Base-by-base conservation (phyloP, 2,113 vertebrate genomes). In the Asarcornis scutulata region DNA sequence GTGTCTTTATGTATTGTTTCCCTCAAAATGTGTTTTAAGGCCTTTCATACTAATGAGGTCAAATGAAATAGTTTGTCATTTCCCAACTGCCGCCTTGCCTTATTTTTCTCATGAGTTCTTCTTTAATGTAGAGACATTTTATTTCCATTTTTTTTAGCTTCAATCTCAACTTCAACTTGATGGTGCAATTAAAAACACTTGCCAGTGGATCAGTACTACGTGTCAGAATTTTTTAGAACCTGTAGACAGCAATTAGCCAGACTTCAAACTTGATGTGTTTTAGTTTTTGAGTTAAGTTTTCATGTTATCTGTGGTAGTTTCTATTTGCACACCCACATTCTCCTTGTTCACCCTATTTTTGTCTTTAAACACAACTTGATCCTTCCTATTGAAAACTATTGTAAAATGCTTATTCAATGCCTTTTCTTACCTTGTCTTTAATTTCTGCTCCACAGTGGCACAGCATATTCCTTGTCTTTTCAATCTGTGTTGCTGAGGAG, bases 181-280 rank as follows among this genome's bases (percentile, higher is more conserved):
- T 69, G 36, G 8, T 83, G 44, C 38, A 74, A 44, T 80, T 93
- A 86, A 96, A 94, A 77, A 36, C 77, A 74, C 64, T 89, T 80
- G 12, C 89, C 44, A 36, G 29, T 66, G 50, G n/a, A 91, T 60
- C 21, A 71, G 26, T 31, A 36, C 87, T 77, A 77, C 0, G 0
- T n/a, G 50, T 59, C 48, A 53, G 42, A 63, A 81, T 46, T 63
- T 44, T 91, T 91, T 68, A 32, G 25, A 75, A 84, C 36, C 63
- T 17, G 66, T 60, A 78, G 46, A 63, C 3, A 12, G 13, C 40
- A 40, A 42, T 93, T 88, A 88, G 46, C 38, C 42, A 48, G 32
- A 44, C 53, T 85, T 63, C 34, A 75, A 21, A 31, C 25, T 66
- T 83, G 34, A 62, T 56, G 44, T 11, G 50, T 95, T 83, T 76